These are phyloP conservation scores for Phoxinus phoxinus DNA, from an alignment of 2,113 vertebrate species.

Conservation along the genomic window DNA sequence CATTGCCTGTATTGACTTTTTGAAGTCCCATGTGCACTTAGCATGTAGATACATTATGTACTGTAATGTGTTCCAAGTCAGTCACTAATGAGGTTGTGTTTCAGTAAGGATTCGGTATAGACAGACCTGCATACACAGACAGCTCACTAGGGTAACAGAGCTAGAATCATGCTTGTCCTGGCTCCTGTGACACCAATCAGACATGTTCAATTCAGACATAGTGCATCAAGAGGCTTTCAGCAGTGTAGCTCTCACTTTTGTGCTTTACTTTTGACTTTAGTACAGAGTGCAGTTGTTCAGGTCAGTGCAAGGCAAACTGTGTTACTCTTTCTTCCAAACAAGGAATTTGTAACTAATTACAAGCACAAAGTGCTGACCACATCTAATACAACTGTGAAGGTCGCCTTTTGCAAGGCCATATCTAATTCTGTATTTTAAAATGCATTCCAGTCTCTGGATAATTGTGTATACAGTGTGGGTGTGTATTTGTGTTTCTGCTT, in stretches of 20 bases:
- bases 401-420: conserved; percentile 10
- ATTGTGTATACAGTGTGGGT: neutral
- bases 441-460: neutral
- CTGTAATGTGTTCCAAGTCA: too few species aligned
- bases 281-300: neutral
- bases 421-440: conserved; percentile 10
- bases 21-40: too few species aligned
- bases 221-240: neutral
- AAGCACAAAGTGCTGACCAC: conserved; percentile 28
- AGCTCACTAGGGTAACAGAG: neutral
- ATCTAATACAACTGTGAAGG: conserved; percentile 2
- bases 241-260: neutral
- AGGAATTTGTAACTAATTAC: conserved; percentile 25
- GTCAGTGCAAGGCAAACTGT: conserved; percentile 52
- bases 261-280: conserved; percentile 19
- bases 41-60: too few species aligned
- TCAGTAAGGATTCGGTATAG: neutral
- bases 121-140: neutral
- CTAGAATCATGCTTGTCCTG: neutral
- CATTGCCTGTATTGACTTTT: too few species aligned
- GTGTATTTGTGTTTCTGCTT: neutral
- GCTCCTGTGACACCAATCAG: neutral
- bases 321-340: conserved; percentile 38
- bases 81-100: neutral
- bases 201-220: neutral